These are phyloP conservation scores for Sinocyclocheilus anshuiensis DNA, from an alignment of 2,113 vertebrate species.

Conservation along the genomic window DNA sequence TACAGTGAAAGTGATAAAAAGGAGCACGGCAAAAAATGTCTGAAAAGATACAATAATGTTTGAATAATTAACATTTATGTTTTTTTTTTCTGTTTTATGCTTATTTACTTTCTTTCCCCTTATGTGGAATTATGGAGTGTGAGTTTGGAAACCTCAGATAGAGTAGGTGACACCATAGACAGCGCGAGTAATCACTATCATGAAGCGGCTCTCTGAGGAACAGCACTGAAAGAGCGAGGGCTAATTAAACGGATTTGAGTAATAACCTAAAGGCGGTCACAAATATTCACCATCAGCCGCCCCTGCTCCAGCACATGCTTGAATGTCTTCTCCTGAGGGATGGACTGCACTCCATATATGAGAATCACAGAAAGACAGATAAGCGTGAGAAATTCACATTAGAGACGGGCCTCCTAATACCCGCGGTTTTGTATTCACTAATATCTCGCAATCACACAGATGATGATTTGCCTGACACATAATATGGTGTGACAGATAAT, in stretches of 20 bases:
- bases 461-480: constrained; percentile 20
- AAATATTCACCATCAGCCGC: constrained; percentile 21
- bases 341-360: neutral
- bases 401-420: constrained; percentile 25
- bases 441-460: constrained; percentile 18
- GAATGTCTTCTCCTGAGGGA: constrained; percentile 18
- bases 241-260: constrained; percentile 37
- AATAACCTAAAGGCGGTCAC: constrained; percentile 33
- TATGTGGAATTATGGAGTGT: neutral
- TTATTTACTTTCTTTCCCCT: neutral
- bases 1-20: constrained; percentile 2
- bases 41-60: neutral
- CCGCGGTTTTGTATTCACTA: neutral
- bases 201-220: neutral
- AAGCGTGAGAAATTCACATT: constrained; percentile 40
- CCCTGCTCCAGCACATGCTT: neutral
- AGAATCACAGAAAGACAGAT: constrained; percentile 31
- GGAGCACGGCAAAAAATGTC: neutral
- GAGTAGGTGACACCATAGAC: constrained; percentile 13
- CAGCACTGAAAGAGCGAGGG: neutral
- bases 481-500: constrained; percentile 36
- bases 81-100: too few relatives aligned
- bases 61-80: too few relatives aligned
- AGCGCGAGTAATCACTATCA: neutral
- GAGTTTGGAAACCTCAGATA: neutral